Percentiles rank a stretch among this genome's conserved stretches.
phyloP scores from a whole-genome alignment of 2,113 vertebrate species.

The Chaetodon auriga region DNA sequence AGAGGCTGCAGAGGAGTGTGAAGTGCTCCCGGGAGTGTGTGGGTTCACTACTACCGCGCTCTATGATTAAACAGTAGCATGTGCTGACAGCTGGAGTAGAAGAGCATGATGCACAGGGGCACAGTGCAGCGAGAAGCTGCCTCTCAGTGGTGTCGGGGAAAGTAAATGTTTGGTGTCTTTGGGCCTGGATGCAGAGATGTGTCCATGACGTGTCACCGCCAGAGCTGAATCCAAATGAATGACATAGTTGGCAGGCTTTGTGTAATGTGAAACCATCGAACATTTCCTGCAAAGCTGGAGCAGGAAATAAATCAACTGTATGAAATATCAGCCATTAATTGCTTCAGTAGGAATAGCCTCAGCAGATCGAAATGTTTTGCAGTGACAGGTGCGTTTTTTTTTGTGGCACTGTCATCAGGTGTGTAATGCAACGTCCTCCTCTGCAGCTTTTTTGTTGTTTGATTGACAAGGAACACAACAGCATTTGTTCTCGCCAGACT shows the following conservation, averaged over 20 bases:
- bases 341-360: neutral
- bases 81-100: slow-evolving; percentile 75
- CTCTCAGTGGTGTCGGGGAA: slow-evolving; percentile 24
- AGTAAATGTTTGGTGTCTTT: slow-evolving; percentile 4
- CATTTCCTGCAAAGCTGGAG: neutral
- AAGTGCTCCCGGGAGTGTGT: slow-evolving; percentile 60
- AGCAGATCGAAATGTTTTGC: neutral
- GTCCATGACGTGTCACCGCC: neutral
- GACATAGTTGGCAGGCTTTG: neutral
- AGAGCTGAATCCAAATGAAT: neutral
- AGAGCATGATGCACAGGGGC: slow-evolving; percentile 60
- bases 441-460: neutral
- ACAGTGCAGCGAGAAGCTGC: slow-evolving; percentile 31
- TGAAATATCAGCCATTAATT: slow-evolving; percentile 2
- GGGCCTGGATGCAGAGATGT: neutral
- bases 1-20: slow-evolving; percentile 34
- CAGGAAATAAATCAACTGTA: neutral
- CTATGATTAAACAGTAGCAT: slow-evolving; percentile 78
- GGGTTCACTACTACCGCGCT: slow-evolving; percentile 44
- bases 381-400: neutral
- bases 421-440: neutral
- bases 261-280: neutral
- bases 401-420: slow-evolving; percentile 42
- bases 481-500: slow-evolving; percentile 21
- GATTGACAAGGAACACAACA: neutral